Evolutionary conservation across 2,113 vertebrate species (phyloP).

Genomic region (Rhabdomys dilectus): DNA sequence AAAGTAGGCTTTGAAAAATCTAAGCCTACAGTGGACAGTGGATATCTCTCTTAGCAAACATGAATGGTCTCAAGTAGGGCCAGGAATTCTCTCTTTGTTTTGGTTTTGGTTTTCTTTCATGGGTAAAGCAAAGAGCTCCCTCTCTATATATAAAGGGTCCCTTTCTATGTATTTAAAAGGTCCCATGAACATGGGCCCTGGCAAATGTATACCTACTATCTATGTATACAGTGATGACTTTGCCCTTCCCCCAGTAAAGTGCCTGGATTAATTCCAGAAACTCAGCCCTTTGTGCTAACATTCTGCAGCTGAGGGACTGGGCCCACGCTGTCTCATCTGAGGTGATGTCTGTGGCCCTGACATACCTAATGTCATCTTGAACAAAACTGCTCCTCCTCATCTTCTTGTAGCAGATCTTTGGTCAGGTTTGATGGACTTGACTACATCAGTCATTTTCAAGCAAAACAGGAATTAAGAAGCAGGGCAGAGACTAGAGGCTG

Average conservation of each 20-base stretch:
- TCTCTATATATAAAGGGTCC: background rate
- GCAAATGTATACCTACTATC: background rate
- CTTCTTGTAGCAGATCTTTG: background rate
- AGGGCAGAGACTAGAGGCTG: background rate
- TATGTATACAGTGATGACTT: background rate
- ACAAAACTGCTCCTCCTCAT: background rate
- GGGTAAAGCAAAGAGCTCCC: background rate
- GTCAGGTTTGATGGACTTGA: background rate
- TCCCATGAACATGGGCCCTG: background rate
- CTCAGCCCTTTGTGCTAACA: background rate
- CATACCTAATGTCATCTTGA: background rate
- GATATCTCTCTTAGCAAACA: background rate
- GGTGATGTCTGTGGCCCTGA: background rate
- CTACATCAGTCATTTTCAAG: background rate
- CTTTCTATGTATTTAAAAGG: background rate
- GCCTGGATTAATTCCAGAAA: background rate
- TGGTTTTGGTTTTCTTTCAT: background rate
- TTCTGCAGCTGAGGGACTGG: background rate
- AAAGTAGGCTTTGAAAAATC: too few relatives aligned
- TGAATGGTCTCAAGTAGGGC: background rate
- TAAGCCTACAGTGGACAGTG: background rate
- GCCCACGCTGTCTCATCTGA: background rate
- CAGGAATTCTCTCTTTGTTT: background rate
- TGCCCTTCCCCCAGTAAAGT: background rate
- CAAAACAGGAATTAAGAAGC: background rate